Conservation (phyloP, 2,888 invertebrate species). For the Parnassius smintheus region DNA sequence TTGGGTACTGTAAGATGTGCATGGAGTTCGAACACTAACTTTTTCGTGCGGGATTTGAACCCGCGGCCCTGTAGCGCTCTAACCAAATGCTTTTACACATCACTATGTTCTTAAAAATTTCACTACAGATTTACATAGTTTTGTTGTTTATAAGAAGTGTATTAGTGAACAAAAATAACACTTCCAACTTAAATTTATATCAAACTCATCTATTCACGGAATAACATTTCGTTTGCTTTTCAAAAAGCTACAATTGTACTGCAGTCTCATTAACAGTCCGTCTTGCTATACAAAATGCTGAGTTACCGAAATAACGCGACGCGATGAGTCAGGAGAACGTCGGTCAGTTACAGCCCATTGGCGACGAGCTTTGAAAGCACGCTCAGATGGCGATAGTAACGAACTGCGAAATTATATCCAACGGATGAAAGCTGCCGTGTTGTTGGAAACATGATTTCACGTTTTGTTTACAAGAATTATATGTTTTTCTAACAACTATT, state of each 20-base stretch:
- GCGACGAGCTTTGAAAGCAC: slow-evolving; percentile 37
- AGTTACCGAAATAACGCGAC: slow-evolving; percentile 1
- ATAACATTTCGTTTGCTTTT: neutral
- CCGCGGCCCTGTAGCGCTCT: no score
- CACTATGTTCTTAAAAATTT: no score
- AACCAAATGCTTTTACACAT: no score
- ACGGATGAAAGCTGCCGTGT: slow-evolving; percentile 37
- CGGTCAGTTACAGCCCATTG: slow-evolving; percentile 44
- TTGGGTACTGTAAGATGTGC: no score
- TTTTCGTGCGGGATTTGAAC: no score
- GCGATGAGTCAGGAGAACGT: slow-evolving; percentile 9
- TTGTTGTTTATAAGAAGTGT: no score
- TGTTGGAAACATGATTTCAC: slow-evolving; percentile 33
- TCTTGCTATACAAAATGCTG: neutral
- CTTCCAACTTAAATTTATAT: no score
- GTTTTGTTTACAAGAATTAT: slow-evolving; percentile 37
- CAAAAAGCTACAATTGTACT: neutral
- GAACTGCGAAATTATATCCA: slow-evolving; percentile 53
- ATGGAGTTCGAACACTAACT: no score
- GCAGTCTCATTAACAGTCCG: neutral
- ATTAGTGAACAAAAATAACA: no score
- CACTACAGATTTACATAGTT: no score
- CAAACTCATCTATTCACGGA: no score
- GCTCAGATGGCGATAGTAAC: slow-evolving; percentile 45
- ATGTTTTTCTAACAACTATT: slow-evolving; percentile 34